phyloP scores from a whole-genome alignment of 1,140 invertebrate genomes.

The Lepidostoma basale region DNA sequence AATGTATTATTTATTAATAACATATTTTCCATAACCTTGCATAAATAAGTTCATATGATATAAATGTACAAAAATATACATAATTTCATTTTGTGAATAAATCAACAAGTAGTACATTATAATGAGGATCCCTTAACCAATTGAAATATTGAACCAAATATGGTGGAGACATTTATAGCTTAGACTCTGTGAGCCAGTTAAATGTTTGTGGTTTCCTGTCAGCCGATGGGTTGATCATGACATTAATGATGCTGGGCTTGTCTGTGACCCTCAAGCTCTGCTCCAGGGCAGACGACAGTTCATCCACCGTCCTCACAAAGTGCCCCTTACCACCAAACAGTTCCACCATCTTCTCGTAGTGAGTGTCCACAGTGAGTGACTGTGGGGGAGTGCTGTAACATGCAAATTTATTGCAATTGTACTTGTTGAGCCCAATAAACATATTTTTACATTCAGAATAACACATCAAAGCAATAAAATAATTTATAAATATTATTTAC shows the following conservation, averaged over 20 bases:
- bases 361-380: slow-evolving; percentile 74
- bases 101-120: not conserved
- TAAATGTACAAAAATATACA: not conserved
- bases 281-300: slow-evolving; percentile 74
- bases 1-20: not conserved
- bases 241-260: slow-evolving; percentile 86
- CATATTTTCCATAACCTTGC: not conserved
- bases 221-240: slow-evolving; percentile 85
- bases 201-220: slow-evolving; percentile 90
- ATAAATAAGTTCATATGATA: not conserved
- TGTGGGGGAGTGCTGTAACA: slow-evolving; percentile 80
- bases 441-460: no score
- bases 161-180: slow-evolving; percentile 65
- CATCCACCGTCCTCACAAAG: slow-evolving; percentile 75
- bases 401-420: no score
- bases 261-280: slow-evolving; percentile 71
- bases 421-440: no score
- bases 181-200: slow-evolving; percentile 90
- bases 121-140: not conserved
- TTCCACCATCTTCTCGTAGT: slow-evolving; percentile 89
- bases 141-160: not conserved
- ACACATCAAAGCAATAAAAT: no score
- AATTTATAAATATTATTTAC: no score
- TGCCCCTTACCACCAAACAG: slow-evolving; percentile 84
- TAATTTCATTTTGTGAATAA: not conserved